These are phyloP conservation scores for Podarcis siculus DNA, from an alignment of 2,797 vertebrate species.

Conservation along the genomic window DNA sequence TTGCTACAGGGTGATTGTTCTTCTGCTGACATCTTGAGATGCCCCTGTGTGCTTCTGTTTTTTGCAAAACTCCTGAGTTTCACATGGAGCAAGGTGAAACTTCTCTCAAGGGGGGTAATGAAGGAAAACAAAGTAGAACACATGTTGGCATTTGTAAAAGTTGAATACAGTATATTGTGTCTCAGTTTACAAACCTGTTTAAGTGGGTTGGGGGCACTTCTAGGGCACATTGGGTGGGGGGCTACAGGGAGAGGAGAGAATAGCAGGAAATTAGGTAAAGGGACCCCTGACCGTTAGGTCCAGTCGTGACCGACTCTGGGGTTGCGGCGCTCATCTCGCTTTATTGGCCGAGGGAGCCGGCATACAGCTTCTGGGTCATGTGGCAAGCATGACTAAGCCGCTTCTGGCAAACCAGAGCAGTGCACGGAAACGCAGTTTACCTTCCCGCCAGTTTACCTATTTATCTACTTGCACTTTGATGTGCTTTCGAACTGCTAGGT, in stretches of 20 bases:
- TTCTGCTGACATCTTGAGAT: conserved; percentile 28
- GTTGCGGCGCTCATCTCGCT: no score
- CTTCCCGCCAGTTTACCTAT: no score
- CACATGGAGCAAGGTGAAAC: neutral
- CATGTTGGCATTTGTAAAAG: neutral
- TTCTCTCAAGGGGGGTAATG: neutral
- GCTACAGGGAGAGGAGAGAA: no score
- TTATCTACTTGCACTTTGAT: no score
- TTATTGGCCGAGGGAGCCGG: no score
- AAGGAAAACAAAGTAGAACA: neutral
- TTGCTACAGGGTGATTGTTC: neutral
- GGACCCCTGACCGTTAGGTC: no score
- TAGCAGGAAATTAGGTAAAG: neutral
- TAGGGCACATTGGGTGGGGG: neutral
- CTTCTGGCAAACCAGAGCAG: no score
- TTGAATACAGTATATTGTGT: neutral
- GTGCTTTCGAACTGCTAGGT: no score
- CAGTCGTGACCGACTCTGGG: no score
- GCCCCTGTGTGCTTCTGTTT: conserved; percentile 16
- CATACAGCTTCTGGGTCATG: no score
- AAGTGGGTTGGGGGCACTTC: neutral
- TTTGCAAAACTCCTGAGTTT: neutral
- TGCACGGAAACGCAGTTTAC: no score
- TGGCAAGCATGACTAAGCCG: no score
- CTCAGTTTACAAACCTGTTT: neutral